These are phyloP conservation scores for Sciurus carolinensis DNA, from an alignment of 2,797 vertebrate species.

Conservation along the genomic window DNA sequence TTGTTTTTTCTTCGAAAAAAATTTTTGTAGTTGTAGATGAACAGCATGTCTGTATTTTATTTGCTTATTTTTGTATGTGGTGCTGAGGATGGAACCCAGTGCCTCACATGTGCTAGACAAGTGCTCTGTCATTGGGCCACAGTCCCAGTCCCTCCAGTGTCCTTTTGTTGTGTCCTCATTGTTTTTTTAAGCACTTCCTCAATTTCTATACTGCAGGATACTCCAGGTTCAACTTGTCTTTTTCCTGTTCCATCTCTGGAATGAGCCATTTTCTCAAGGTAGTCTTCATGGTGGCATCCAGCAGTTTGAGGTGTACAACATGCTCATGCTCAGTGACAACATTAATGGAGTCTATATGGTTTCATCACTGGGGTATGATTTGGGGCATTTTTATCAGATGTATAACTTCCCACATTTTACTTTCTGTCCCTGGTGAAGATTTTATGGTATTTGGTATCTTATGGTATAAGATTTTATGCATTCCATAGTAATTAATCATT, in stretches of 20 bases:
- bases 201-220: neutral
- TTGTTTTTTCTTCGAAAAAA: too few relatives aligned
- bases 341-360: neutral
- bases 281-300: neutral
- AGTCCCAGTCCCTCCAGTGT: neutral
- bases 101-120: too few relatives aligned
- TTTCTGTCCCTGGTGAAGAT: conserved; percentile 39
- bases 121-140: too few relatives aligned
- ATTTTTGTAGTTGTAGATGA: too few relatives aligned
- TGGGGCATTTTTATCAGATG: conserved; percentile 13
- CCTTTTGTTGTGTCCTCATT: neutral
- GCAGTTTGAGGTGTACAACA: neutral
- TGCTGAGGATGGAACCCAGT: too few relatives aligned
- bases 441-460: neutral
- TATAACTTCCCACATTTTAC: conserved; percentile 12
- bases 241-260: neutral
- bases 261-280: conserved; percentile 21
- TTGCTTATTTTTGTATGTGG: too few relatives aligned
- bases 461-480: neutral
- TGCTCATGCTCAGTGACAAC: neutral
- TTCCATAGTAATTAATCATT: conserved; percentile 31
- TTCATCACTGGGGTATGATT: neutral
- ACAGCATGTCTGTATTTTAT: too few relatives aligned
- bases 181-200: conserved; percentile 17
- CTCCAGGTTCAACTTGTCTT: neutral